Evolutionary conservation across 2,888 invertebrate species (phyloP).

Genomic region (Drosophila multiciliata): DNA sequence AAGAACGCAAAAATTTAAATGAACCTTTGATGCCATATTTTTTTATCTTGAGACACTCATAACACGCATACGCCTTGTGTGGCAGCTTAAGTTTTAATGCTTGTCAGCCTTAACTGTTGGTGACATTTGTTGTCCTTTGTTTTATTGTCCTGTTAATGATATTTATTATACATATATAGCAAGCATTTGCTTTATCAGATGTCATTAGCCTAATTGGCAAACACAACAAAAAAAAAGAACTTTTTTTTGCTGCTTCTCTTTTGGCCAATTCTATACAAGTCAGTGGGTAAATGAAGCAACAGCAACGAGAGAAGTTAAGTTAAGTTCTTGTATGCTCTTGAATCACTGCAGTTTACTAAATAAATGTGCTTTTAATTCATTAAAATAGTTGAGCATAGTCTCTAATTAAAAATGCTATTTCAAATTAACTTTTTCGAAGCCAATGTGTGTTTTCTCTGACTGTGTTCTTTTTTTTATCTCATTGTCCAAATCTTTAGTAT

Average conservation of each 20-base stretch:
- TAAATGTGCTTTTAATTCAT: constrained; percentile 9
- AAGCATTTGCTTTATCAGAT: constrained; percentile 44
- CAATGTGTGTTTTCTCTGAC: background rate
- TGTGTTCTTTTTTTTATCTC: background rate
- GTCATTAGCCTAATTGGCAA: constrained; percentile 55
- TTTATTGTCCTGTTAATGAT: constrained; percentile 34
- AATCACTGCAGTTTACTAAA: constrained; percentile 2
- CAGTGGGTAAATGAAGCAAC: constrained; percentile 18
- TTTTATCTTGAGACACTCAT: constrained; percentile 26
- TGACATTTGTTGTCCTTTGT: constrained; percentile 41
- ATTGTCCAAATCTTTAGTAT: background rate
- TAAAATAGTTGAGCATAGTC: background rate
- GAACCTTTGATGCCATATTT: constrained; percentile 40
- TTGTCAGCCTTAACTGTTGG: constrained; percentile 36
- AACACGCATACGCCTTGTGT: constrained; percentile 66
- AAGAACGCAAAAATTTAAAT: constrained; percentile 53
- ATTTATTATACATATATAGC: constrained; percentile 4
- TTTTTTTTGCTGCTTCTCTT: background rate
- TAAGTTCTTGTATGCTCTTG: background rate
- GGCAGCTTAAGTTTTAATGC: constrained; percentile 29
- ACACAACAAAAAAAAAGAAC: constrained; percentile 4
- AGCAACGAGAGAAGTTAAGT: background rate
- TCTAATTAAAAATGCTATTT: background rate
- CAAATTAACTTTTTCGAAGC: background rate
- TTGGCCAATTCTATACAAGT: constrained; percentile 22